phyloP scores from a whole-genome alignment of 2,797 vertebrate species.

The Acanthornis magna region DNA sequence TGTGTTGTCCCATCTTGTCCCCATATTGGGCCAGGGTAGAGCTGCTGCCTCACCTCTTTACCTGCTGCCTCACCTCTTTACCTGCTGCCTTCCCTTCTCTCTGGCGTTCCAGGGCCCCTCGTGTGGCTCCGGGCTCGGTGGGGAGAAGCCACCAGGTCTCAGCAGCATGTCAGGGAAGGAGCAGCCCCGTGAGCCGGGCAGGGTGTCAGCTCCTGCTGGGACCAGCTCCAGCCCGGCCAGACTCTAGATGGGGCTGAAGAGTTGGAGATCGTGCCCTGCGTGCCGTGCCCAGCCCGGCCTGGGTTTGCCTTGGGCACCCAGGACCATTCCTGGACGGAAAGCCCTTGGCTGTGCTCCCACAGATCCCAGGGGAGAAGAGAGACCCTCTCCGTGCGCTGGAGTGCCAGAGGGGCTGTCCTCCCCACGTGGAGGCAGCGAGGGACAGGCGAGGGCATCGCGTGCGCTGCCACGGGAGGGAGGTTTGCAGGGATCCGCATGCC shows the following conservation, averaged over 20 bases:
- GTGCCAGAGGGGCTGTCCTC: background rate
- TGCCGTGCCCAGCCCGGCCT: background rate
- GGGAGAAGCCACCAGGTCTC: background rate
- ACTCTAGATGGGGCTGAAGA: constrained; percentile 64
- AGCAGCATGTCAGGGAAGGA: background rate
- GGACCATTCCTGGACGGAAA: background rate
- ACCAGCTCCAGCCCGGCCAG: background rate
- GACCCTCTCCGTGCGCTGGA: background rate
- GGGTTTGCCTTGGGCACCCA: background rate
- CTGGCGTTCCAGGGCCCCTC: background rate
- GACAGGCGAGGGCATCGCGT: background rate
- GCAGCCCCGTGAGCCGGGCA: background rate
- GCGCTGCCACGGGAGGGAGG: background rate
- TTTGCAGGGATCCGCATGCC: background rate
- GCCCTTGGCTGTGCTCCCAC: background rate
- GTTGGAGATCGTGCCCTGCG: background rate
- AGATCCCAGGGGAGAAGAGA: background rate
- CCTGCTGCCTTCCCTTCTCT: background rate
- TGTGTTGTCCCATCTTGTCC: accelerated
- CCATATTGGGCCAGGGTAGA: accelerated
- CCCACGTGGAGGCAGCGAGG: accelerated
- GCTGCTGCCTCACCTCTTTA: background rate
- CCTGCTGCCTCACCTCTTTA: background rate
- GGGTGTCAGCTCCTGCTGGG: background rate
- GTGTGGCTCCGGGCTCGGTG: background rate